Conservation (phyloP, 2,113 vertebrate species). For the Holacanthus passer region DNA sequence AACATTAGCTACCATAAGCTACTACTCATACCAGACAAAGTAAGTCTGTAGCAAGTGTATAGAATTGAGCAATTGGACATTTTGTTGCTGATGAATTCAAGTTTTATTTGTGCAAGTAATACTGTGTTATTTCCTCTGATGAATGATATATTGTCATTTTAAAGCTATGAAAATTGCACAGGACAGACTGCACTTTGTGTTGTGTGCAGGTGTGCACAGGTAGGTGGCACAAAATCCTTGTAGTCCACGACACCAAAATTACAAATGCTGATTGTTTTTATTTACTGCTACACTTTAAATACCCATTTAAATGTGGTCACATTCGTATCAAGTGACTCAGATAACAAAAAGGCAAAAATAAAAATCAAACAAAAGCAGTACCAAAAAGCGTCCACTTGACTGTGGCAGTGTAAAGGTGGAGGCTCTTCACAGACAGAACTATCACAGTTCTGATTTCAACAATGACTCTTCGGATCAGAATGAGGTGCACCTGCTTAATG, state of each 20-base stretch:
- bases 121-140: neutral
- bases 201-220: neutral
- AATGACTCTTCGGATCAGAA: neutral
- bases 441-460: neutral
- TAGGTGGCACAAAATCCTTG: neutral
- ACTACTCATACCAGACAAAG: too few species aligned
- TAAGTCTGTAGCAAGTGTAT: too few species aligned
- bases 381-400: neutral
- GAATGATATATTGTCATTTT: neutral
- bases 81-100: neutral
- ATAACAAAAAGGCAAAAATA: neutral
- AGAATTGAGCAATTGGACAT: neutral
- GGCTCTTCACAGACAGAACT: neutral
- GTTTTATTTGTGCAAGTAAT: neutral
- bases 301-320: neutral
- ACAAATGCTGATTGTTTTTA: neutral
- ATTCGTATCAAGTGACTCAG: neutral
- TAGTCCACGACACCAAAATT: neutral
- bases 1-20: too few species aligned
- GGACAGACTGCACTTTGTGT: neutral
- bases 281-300: neutral
- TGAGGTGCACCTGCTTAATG: constrained; percentile 1
- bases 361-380: neutral
- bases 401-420: neutral
- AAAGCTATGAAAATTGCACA: neutral